Evolutionary conservation across 37 sponge, comb jelly and placozoan species (phyloP), one percentile per base, ranked within the genome.

Genomic region (Petrosia ficiformis): DNA sequence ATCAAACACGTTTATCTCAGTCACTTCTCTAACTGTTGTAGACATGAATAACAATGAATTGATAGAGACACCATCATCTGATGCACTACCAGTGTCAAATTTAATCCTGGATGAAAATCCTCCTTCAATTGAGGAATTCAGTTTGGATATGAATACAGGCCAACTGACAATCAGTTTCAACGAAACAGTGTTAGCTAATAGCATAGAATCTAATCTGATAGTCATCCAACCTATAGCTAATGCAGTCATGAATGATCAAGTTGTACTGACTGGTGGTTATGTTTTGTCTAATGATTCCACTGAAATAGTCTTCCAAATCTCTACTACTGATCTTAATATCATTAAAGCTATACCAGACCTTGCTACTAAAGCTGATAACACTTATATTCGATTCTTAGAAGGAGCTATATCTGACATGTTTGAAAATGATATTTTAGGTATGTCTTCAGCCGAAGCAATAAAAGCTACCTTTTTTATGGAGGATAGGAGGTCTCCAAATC

Each of bases 41-140:
- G 96, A 95, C 71, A 88, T 95, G 89, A 95, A 91, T 66, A 72
- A 80, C 36, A 95, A 95, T 58, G n/a, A 37, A 34, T 82, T 95
- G 8, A 57, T 26, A 34, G 54, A 67, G 6, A 32, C 85, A 6
- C 40, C 32, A 22, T 41, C 70, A 19, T 52, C 44, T 8, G 32
- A 71, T 44, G 87, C 86, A 38, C 25, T 81, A 16, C 73, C 76
- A 71, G 89, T 80, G 16, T 56, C 67, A 2, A 84, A 72, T 31
- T 34, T 86, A 3, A 65, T 44, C 0, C 74, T 35, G 24, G 95
- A 95, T 72, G 22, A 2, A 1, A 84, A 42, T 29, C 81, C 81
- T 44, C 95, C 95, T 19, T 21, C 64, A 0, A 64, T 95, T 2
- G 21, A 77, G 39, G 42, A 61, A 0, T 90, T 84, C 67, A 29